Conservation (phyloP, 1,140 invertebrate species). For the Mercenaria mercenaria region DNA sequence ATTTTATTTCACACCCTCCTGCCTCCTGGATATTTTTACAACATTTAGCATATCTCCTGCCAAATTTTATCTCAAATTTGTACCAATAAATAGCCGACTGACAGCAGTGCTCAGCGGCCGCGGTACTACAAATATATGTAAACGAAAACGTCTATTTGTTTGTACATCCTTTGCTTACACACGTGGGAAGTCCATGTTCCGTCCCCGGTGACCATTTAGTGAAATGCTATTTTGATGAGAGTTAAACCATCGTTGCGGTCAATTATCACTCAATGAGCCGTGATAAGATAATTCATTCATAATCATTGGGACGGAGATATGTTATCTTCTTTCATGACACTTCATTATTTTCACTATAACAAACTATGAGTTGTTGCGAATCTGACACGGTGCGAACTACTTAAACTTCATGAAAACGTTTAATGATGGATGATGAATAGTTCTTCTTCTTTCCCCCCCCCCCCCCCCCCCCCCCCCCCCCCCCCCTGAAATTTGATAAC, state of each 20-base stretch:
- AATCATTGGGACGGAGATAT: conserved; percentile 1
- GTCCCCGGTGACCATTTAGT: not conserved
- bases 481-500: not conserved
- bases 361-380: not conserved
- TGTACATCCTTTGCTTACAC: not conserved
- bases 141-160: not conserved
- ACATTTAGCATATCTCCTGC: conserved; percentile 17
- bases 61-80: conserved; percentile 33
- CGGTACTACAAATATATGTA: not conserved
- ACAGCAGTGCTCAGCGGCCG: conserved; percentile 13
- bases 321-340: conserved; percentile 42
- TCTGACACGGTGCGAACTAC: conserved; percentile 1
- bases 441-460: not conserved
- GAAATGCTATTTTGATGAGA: conserved; percentile 43
- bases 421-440: not conserved
- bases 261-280: conserved; percentile 56
- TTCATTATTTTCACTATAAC: conserved; percentile 32
- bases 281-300: conserved; percentile 21
- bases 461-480: too few relatives aligned
- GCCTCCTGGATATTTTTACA: conserved; percentile 30
- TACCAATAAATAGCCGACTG: conserved; percentile 18
- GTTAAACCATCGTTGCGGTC: conserved; percentile 31
- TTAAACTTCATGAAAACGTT: not conserved
- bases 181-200: not conserved
- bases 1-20: not conserved